A percentile compares a stretch with the other conserved stretches of the same genome.
phyloP scores from a whole-genome alignment of 1,140 invertebrate species.

The Aphelinus certus region DNA sequence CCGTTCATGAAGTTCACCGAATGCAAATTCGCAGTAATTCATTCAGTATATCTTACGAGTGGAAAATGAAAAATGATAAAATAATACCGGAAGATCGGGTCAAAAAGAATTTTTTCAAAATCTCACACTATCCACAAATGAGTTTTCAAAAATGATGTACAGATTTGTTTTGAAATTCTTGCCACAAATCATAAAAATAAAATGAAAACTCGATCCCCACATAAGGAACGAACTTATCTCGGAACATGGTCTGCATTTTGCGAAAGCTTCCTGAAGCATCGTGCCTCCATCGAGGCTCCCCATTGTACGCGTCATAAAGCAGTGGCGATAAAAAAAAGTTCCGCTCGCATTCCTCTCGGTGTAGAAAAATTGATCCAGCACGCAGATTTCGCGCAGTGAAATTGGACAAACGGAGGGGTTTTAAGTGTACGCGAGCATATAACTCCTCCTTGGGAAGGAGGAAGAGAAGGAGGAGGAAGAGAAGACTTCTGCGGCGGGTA shows the following conservation, averaged over 20 bases:
- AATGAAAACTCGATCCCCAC: not conserved
- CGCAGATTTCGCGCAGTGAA: not conserved
- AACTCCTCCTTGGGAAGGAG: not conserved
- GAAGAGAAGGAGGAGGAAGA: no score
- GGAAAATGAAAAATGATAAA: no score
- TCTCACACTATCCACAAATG: no score
- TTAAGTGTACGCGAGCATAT: conserved; percentile 1
- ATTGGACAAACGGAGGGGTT: conserved; percentile 18
- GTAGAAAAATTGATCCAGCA: conserved; percentile 1
- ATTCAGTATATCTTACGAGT: no score
- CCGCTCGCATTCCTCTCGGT: not conserved
- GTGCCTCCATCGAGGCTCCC: not conserved
- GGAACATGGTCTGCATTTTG: not conserved
- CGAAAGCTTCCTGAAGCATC: not conserved
- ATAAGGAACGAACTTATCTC: conserved; percentile 11
- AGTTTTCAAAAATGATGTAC: no score
- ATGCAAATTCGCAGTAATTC: no score
- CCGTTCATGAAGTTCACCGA: no score
- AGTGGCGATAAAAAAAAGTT: not conserved
- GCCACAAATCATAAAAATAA: no score
- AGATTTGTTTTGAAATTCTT: no score
- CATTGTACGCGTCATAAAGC: not conserved
- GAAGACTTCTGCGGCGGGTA: not conserved
- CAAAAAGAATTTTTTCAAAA: no score
- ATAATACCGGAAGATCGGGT: no score